Evolutionary conservation across 2,888 invertebrate species (phyloP), one percentile per base, ranked within the genome.

Genomic region (Plagiodera versicolora): DNA sequence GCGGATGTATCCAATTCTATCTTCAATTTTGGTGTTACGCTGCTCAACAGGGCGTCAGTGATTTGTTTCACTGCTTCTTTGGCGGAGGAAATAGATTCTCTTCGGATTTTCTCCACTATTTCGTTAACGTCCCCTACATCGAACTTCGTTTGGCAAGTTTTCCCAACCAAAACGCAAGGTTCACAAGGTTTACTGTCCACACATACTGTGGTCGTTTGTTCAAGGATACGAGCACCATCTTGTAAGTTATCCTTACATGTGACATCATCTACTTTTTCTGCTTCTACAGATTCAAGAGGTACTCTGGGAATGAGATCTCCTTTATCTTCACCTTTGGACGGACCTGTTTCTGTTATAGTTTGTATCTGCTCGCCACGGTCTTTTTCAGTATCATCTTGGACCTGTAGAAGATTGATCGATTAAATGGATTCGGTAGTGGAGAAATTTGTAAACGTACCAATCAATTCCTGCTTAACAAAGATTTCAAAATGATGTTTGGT

Each of bases 191-290:
- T 3, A 14, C n/a, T 14, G 14, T 39, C 39, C 10, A n/a, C 39
- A 14, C 39, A 39, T 14, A 39, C 14, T 39, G 4, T 14, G n/a
- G 39, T 4, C 2, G 10, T 11, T 32, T 32, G 5, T 11, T 32
- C 11, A 2, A 2, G 9, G 32, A 32, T 32, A 11, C 6, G 14
- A 14, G n/a, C 39, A 39, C 39, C 14, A 39, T n/a, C n/a, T n/a
- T n/a, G n/a, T n/a, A n/a, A n/a, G 10, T 54, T 44, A 2, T 47
- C 39, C 14, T 17, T 30, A 28, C 56, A 61, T 10, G 60, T 57
- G 5, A 30, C 11, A 8, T 53, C 39, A 24, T 54, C 48, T 20
- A 9, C 14, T n/a, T n/a, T n/a, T 18, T 11, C 30, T 24, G 11
- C 19, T 46, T 17, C 4, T 5, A 11, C 20, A 45, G 18, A 20